phyloP scores from a whole-genome alignment of 2,113 vertebrate genomes.

The Serilophus lunatus region DNA sequence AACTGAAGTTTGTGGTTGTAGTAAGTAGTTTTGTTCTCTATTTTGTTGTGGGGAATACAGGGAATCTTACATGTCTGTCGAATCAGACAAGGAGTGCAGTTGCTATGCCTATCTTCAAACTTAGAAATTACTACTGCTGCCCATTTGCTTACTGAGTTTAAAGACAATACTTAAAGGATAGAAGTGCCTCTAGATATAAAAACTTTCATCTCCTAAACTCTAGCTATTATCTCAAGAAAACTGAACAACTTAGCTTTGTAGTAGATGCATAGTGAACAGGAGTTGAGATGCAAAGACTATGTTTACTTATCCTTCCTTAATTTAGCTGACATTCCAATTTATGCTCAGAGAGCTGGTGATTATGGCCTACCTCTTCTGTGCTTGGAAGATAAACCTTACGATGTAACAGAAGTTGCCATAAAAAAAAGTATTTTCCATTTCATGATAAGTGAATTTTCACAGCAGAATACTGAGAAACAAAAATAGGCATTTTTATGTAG shows the following conservation, averaged over 20 bases:
- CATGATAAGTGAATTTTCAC: neutral
- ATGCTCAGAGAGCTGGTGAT: neutral
- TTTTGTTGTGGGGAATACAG: neutral
- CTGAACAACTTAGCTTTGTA: neutral
- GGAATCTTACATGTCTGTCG: neutral
- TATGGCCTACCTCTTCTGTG: neutral
- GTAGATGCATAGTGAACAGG: neutral
- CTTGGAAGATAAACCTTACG: neutral
- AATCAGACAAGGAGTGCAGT: neutral
- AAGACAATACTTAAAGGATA: neutral
- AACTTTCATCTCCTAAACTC: neutral
- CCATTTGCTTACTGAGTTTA: neutral
- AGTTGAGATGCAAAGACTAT: neutral
- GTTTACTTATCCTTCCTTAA: neutral
- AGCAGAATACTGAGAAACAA: neutral
- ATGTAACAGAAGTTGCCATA: neutral
- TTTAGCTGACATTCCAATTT: neutral
- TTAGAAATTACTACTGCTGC: neutral
- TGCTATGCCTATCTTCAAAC: neutral
- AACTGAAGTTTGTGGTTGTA: conserved; percentile 64
- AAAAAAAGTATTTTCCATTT: neutral
- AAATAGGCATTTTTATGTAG: neutral
- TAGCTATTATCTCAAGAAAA: neutral
- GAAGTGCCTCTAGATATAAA: neutral
- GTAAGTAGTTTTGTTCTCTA: conserved; percentile 61